Evolutionary conservation across 2,113 vertebrate species (phyloP).

Genomic region (Gallinago jamesoni): DNA sequence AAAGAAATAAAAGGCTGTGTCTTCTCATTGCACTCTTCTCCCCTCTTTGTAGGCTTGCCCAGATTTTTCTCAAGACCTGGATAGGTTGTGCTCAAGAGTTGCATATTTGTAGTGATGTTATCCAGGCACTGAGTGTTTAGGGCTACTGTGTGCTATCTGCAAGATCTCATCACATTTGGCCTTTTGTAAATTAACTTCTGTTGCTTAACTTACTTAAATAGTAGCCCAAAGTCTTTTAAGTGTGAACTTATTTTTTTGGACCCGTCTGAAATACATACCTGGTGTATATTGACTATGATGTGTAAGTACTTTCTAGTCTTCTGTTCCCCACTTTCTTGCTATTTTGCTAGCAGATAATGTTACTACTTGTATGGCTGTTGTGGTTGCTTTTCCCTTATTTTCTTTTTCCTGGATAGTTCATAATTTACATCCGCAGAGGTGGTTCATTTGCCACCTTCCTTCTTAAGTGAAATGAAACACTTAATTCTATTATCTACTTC

Average conservation of each 20-base stretch:
- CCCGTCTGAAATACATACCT: not conserved
- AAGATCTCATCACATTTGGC: not conserved
- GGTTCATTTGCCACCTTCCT: not conserved
- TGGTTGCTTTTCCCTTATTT: not conserved
- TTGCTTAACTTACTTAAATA: not conserved
- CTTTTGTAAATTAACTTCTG: not conserved
- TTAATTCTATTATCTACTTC: not conserved
- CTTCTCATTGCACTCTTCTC: accelerated
- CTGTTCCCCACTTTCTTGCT: not conserved
- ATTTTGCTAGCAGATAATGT: not conserved
- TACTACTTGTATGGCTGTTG: not conserved
- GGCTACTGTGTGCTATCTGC: not conserved
- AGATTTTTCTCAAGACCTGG: not conserved
- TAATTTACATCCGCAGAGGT: not conserved
- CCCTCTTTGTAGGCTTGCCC: not conserved
- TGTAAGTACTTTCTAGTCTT: not conserved
- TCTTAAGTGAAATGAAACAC: not conserved
- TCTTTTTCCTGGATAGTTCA: not conserved
- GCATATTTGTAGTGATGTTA: not conserved
- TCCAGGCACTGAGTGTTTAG: not conserved
- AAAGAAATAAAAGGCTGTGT: not conserved
- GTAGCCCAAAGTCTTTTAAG: not conserved
- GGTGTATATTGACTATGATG: not conserved
- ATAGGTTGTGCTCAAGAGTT: not conserved
- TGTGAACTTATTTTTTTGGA: not conserved